phyloP scores from a whole-genome alignment of 1,140 invertebrate genomes.

The Fopius arisanus region DNA sequence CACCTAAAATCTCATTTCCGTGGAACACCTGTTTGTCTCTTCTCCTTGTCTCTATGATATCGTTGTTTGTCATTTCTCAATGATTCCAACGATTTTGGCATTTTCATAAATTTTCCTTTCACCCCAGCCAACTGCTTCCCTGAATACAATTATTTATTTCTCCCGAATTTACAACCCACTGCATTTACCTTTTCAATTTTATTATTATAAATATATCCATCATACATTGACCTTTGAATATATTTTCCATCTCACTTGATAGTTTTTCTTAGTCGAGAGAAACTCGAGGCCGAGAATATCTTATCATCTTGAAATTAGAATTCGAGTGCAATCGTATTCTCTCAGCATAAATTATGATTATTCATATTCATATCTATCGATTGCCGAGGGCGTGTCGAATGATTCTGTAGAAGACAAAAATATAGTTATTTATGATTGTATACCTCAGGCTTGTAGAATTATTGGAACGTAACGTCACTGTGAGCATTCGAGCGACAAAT shows the following conservation, averaged over 20 bases:
- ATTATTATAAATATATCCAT: too few relatives aligned
- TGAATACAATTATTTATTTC: too few relatives aligned
- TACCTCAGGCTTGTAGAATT: not conserved
- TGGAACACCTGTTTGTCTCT: constrained; percentile 21
- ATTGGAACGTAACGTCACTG: constrained; percentile 18
- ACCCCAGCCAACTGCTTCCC: too few relatives aligned
- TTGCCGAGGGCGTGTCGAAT: not conserved
- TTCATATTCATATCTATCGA: not conserved
- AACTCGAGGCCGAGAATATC: not conserved
- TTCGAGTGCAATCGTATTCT: not conserved
- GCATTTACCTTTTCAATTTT: too few relatives aligned
- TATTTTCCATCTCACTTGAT: not conserved
- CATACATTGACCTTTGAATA: too few relatives aligned
- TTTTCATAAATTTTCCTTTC: too few relatives aligned
- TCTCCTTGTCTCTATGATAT: not conserved
- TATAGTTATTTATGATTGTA: constrained; percentile 1
- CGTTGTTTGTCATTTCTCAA: too few relatives aligned
- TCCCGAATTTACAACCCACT: too few relatives aligned
- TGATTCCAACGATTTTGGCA: too few relatives aligned
- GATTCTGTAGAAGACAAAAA: not conserved
- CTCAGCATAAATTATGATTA: not conserved
- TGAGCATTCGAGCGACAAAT: constrained; percentile 12
- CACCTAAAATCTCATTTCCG: constrained; percentile 37
- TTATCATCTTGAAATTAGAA: not conserved
- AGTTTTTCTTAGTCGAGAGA: not conserved